Percentiles rank a stretch among this genome's conserved stretches.
phyloP scores from a whole-genome alignment of 1,140 invertebrate genomes.

The Cydia splendana region DNA sequence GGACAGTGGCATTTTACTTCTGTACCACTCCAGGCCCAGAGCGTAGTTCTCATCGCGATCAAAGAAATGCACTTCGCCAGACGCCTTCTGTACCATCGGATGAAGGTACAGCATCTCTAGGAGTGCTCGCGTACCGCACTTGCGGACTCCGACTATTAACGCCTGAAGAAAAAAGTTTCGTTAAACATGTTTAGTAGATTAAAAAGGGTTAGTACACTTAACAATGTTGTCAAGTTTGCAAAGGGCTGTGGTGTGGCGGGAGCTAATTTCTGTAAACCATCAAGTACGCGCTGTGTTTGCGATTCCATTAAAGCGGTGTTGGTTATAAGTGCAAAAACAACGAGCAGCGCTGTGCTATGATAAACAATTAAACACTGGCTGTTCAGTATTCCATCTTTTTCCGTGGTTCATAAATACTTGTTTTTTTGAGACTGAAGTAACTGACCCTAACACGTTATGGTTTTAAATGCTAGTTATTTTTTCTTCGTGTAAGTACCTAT shows the following conservation, averaged over 20 bases:
- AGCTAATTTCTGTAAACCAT: constrained; percentile 7
- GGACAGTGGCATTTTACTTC: constrained; percentile 95
- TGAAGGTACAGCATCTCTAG: constrained; percentile 97
- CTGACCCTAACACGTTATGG: not conserved
- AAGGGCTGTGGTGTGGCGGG: constrained; percentile 30
- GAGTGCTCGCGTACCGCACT: constrained; percentile 95
- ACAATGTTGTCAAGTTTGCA: constrained; percentile 34
- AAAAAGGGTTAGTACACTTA: not conserved
- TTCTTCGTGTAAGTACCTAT: no score
- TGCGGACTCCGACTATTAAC: constrained; percentile 96
- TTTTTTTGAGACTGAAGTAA: not conserved
- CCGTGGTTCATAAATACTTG: no score
- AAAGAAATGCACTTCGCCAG: constrained; percentile 96
- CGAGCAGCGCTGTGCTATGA: not conserved
- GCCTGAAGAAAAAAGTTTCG: constrained; percentile 83
- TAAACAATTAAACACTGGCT: not conserved
- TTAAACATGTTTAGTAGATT: not conserved
- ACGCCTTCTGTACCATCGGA: constrained; percentile 94
- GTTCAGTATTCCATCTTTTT: not conserved
- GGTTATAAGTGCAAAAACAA: constrained; percentile 3
- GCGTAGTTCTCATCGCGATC: constrained; percentile 95
- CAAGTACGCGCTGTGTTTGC: not conserved
- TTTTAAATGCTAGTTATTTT: not conserved
- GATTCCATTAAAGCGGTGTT: constrained; percentile 5
- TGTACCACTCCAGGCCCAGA: constrained; percentile 95